Conservation (phyloP, 2,797 vertebrate species). For the Borostomias antarcticus region DNA sequence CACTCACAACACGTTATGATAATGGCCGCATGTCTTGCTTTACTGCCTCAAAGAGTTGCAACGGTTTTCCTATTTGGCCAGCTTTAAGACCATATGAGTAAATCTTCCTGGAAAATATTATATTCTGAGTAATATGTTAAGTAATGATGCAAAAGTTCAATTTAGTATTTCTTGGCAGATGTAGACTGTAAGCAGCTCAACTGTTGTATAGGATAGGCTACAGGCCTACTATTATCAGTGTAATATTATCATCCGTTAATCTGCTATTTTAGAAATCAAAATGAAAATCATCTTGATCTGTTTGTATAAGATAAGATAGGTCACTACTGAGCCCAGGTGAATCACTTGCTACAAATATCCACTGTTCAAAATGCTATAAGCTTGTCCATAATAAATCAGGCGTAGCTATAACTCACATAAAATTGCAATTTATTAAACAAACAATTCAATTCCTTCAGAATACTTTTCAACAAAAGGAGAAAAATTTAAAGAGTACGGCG, state of each 20-base stretch:
- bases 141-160: not conserved
- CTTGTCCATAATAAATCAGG: conserved; percentile 84
- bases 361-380: conserved; percentile 35
- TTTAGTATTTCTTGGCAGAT: not conserved
- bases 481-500: conserved; percentile 89
- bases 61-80: not conserved
- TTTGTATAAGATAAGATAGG: too few species aligned
- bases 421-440: conserved; percentile 99
- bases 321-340: too few species aligned
- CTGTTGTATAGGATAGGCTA: not conserved
- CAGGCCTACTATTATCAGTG: not conserved
- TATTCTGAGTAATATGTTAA: too few species aligned
- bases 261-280: not conserved
- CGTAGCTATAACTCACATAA: conserved; percentile 87
- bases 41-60: not conserved
- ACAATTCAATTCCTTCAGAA: conserved; percentile 93
- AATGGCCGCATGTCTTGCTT: not conserved
- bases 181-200: not conserved
- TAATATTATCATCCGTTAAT: not conserved
- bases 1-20: not conserved
- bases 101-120: too few species aligned
- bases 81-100: too few species aligned
- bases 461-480: conserved; percentile 88
- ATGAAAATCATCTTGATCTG: too few species aligned
- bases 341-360: conserved; percentile 2